phyloP scores from a whole-genome alignment of 1,140 invertebrate species.

The Harpegnathos saltator region DNA sequence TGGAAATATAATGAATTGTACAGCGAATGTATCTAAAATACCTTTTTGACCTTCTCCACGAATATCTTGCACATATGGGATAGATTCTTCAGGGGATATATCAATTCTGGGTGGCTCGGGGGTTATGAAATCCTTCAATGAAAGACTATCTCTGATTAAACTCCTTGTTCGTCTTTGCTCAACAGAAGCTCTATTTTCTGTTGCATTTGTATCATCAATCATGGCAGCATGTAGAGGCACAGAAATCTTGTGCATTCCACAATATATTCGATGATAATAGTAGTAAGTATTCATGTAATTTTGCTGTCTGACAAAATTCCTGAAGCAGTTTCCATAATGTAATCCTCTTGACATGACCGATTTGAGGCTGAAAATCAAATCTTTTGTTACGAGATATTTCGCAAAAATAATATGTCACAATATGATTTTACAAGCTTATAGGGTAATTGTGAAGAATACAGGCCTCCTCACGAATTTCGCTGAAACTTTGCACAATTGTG shows the following conservation, averaged over 20 bases:
- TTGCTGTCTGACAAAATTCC: not conserved
- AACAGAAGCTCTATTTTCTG: not conserved
- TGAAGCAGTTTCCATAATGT: not conserved
- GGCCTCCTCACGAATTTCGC: too few relatives aligned
- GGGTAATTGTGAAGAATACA: too few relatives aligned
- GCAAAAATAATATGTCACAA: constrained; percentile 4
- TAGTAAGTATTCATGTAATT: not conserved
- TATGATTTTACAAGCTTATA: not conserved
- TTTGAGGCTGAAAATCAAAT: not conserved
- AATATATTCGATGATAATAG: not conserved
- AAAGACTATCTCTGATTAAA: constrained; percentile 54
- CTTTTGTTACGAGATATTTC: not conserved
- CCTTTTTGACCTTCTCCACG: constrained; percentile 79
- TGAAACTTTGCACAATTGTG: too few relatives aligned
- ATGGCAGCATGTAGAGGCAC: not conserved
- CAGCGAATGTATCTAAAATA: constrained; percentile 57
- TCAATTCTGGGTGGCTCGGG: not conserved
- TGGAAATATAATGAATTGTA: not conserved
- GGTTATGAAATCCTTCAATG: constrained; percentile 60
- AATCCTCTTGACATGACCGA: constrained; percentile 7
- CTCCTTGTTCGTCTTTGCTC: not conserved
- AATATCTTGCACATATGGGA: constrained; percentile 78
- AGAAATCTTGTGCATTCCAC: not conserved
- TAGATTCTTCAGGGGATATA: constrained; percentile 60
- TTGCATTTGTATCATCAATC: not conserved